Conservation (phyloP, 1,140 invertebrate genomes). For the Harpegnathos saltator region DNA sequence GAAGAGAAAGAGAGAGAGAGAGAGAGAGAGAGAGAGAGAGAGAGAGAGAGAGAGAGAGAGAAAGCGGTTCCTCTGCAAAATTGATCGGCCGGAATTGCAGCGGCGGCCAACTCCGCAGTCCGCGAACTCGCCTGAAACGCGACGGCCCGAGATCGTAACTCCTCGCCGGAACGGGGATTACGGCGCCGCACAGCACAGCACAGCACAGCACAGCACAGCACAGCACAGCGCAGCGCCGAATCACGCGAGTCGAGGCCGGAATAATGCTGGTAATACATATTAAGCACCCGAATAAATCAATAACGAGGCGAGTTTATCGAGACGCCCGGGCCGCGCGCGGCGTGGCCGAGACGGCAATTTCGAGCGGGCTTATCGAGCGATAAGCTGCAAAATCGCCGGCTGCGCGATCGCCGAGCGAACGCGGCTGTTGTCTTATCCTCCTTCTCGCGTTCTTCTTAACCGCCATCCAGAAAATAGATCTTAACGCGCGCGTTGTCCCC, state of each 20-base stretch:
- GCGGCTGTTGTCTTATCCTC: too few species aligned
- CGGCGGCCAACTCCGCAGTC: conserved; percentile 66
- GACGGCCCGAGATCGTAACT: conserved; percentile 55
- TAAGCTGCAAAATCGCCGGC: conserved; percentile 17
- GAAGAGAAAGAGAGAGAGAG: too few species aligned
- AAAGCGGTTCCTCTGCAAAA: conserved; percentile 42
- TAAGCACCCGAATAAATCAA: conserved; percentile 62
- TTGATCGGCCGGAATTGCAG: conserved; percentile 65
- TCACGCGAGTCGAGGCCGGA: conserved; percentile 52
- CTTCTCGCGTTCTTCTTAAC: too few species aligned
- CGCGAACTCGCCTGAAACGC: conserved; percentile 50
- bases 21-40: too few species aligned
- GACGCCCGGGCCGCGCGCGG: conserved; percentile 58
- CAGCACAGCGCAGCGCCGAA: conserved; percentile 22
- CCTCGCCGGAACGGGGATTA: conserved; percentile 52
- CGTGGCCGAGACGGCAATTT: conserved; percentile 35
- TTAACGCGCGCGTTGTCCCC: not conserved
- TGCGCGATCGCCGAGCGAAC: too few species aligned
- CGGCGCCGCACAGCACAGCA: not conserved
- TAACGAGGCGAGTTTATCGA: conserved; percentile 60
- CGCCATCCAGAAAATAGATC: too few species aligned
- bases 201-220: too few species aligned
- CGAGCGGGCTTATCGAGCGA: conserved; percentile 32
- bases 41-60: too few species aligned
- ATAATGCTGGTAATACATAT: conserved; percentile 57